These are phyloP conservation scores for Neolamprologus cancellatus DNA, from an alignment of 2,113 vertebrate species.

Conservation along the genomic window DNA sequence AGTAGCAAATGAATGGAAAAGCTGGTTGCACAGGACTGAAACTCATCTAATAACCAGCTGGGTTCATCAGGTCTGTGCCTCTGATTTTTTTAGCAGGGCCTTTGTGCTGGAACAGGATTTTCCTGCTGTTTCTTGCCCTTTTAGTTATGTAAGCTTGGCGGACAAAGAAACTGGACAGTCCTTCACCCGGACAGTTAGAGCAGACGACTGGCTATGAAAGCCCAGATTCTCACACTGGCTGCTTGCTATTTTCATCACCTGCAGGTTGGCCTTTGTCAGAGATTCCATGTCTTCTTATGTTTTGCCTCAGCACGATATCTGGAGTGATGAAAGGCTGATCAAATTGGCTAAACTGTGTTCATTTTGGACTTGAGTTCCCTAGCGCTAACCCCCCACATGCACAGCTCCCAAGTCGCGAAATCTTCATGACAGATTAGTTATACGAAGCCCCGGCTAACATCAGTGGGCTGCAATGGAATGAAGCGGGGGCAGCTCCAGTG, in stretches of 20 bases:
- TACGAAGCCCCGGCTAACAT: neutral
- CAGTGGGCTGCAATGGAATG: constrained; percentile 49
- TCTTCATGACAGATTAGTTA: constrained; percentile 13
- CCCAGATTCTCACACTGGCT: neutral
- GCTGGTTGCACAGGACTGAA: constrained; percentile 15
- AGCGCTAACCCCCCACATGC: neutral
- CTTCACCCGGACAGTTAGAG: neutral
- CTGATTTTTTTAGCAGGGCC: constrained; percentile 63
- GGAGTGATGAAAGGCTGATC: constrained; percentile 19
- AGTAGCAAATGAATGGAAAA: constrained; percentile 51
- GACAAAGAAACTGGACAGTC: constrained; percentile 34
- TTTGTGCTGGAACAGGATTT: constrained; percentile 26
- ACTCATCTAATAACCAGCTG: constrained; percentile 34
- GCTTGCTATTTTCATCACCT: constrained; percentile 23
- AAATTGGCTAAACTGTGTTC: constrained; percentile 7
- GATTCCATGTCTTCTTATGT: neutral
- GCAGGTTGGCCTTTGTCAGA: neutral
- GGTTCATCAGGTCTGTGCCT: constrained; percentile 50
- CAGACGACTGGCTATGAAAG: neutral
- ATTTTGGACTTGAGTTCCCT: neutral
- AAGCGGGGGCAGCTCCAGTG: constrained; percentile 21
- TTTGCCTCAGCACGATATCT: neutral
- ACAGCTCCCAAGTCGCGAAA: neutral
- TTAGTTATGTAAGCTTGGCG: constrained; percentile 49
- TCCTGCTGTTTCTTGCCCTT: constrained; percentile 22